Conservation (phyloP, 2,888 invertebrate genomes). For the Caenorhabditis auriculariae region DNA sequence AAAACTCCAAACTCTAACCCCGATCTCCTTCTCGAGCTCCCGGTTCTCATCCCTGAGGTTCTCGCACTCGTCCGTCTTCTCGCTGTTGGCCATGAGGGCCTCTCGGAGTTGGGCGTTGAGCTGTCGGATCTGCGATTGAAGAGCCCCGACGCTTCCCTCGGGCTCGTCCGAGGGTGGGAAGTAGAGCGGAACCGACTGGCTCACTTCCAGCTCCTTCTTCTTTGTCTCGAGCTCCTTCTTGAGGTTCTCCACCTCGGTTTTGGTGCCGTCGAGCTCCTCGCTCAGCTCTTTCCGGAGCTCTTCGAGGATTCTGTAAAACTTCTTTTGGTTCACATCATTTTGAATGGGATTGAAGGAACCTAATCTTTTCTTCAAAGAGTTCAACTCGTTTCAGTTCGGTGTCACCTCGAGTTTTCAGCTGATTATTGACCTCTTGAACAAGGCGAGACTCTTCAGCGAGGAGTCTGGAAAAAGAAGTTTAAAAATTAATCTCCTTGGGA, state of each 20-base stretch:
- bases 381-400: conserved; percentile 6
- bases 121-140: not conserved
- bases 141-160: no score
- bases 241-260: conserved; percentile 10
- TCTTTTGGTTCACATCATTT: no score
- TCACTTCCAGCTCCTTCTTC: conserved; percentile 1
- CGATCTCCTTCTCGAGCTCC: conserved; percentile 29
- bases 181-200: not conserved
- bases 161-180: no score
- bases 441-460: conserved; percentile 20
- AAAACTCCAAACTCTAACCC: conserved; percentile 11
- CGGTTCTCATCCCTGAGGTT: conserved; percentile 19
- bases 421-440: conserved; percentile 26
- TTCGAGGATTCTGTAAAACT: conserved; percentile 8
- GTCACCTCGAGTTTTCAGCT: conserved; percentile 11
- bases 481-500: not conserved
- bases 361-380: conserved; percentile 23
- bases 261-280: conserved; percentile 7
- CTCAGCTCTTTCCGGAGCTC: conserved; percentile 13
- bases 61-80: conserved; percentile 46
- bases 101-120: conserved; percentile 29
- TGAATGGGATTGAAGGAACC: not conserved
- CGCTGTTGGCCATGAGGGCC: conserved; percentile 33
- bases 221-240: conserved; percentile 1
- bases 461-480: not conserved